Conservation (phyloP, 2,797 vertebrate genomes). For the Malurus leucopterus region DNA sequence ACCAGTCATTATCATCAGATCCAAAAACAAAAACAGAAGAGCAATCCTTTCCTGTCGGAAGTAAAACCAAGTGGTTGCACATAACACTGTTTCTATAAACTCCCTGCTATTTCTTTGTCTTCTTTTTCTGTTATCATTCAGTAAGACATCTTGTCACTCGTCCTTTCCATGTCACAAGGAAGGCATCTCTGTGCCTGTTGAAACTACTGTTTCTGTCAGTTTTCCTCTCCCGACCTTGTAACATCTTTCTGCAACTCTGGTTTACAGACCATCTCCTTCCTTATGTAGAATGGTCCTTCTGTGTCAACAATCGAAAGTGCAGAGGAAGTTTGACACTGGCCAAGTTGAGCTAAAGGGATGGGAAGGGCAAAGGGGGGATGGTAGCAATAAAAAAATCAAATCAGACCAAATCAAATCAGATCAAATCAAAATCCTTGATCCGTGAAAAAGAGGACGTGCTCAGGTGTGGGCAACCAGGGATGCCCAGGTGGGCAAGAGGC, state of each 20-base stretch:
- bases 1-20: background rate
- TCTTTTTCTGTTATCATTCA: background rate
- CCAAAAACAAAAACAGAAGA: background rate
- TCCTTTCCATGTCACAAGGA: background rate
- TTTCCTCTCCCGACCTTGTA: background rate
- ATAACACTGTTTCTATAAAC: background rate
- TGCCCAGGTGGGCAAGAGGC: background rate
- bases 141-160: background rate
- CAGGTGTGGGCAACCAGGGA: background rate
- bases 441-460: background rate
- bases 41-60: background rate
- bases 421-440: background rate
- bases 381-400: background rate
- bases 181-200: background rate
- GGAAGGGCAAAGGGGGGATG: fast-evolving
- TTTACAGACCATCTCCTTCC: background rate
- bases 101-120: background rate
- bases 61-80: background rate
- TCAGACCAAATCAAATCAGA: background rate
- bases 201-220: background rate
- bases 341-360: background rate
- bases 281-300: background rate
- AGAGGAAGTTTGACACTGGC: background rate
- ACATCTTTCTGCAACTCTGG: background rate
- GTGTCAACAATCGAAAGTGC: background rate